These are phyloP conservation scores for Aplochiton taeniatus DNA, from an alignment of 2,797 vertebrate genomes.

Conservation along the genomic window DNA sequence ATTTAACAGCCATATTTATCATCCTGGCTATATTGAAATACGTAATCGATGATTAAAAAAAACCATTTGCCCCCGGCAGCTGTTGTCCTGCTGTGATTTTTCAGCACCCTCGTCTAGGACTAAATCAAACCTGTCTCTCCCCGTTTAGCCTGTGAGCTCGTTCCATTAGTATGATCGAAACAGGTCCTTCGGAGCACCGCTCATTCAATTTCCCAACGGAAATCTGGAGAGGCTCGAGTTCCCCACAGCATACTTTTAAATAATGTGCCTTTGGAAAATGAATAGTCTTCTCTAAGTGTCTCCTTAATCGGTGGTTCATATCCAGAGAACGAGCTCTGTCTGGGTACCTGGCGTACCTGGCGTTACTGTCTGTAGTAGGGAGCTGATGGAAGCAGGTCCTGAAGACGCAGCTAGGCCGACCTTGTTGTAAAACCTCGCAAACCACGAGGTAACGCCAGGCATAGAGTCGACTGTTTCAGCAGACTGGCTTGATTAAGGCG, in stretches of 20 bases:
- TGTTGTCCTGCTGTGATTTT: slow-evolving; percentile 27
- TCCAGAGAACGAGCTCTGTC: slow-evolving; percentile 16
- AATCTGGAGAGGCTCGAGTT: slow-evolving; percentile 48
- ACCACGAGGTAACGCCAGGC: too few species aligned
- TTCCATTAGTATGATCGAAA: slow-evolving; percentile 72
- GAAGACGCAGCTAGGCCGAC: too few species aligned
- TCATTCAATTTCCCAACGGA: slow-evolving; percentile 63
- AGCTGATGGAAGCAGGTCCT: slow-evolving; percentile 33
- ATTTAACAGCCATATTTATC: too few species aligned
- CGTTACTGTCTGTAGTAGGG: slow-evolving; percentile 17
- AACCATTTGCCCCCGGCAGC: too few species aligned
- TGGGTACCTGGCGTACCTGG: slow-evolving; percentile 29
- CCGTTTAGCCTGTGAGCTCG: slow-evolving; percentile 53
- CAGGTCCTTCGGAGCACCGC: slow-evolving; percentile 38
- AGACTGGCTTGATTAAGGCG: too few species aligned
- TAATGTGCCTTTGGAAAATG: slow-evolving; percentile 66
- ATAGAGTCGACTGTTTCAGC: too few species aligned
- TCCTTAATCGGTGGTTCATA: slow-evolving; percentile 43
- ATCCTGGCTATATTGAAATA: too few species aligned
- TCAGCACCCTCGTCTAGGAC: slow-evolving; percentile 45
- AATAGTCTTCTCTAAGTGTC: slow-evolving; percentile 55
- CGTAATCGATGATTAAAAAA: too few species aligned
- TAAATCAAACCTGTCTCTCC: slow-evolving; percentile 58
- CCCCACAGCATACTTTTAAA: slow-evolving; percentile 56
- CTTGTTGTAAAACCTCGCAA: too few species aligned